Evolutionary conservation across 2,888 invertebrate species (phyloP), one percentile per base, ranked within the genome.

Genomic region (Caradrina kadenii): DNA sequence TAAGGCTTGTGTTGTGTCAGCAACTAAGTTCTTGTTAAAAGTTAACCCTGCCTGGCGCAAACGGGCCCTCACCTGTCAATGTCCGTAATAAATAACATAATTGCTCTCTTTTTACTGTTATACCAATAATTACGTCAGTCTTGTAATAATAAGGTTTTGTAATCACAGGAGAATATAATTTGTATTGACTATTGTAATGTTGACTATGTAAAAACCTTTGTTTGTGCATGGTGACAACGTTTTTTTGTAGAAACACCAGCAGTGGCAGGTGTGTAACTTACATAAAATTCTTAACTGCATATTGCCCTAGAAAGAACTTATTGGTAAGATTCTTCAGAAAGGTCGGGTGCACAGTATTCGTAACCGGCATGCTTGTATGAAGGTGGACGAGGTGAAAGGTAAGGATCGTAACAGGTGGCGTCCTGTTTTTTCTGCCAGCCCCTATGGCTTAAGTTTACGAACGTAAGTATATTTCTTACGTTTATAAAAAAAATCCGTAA

Each of bases 111-210:
- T 71, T 81, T 81, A n/a, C 26, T 21, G 42, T 31, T 35, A 17
- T 19, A 67, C 48, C 19, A 8, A 69, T 76, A 69, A 70, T 72
- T 59, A 75, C 55, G 52, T 63, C 45, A 65, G 17, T 45, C 56
- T 45, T 67, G 53, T 53, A 56, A 65, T 73, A 71, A 69, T 63
- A 63, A 49, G 26, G 62, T 80, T 52, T 71, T 67, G 74, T 26
- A 78, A 81, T 59, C 39, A 26, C 49, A 67, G 39, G 17, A 64
- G 19, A 61, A 65, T 62, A 49, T 58, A 52, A 67, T 66, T 81
- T 69, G 71, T 64, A 69, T 69, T 72, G 69, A 53, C 72, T 68
- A 81, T 76, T 81, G 80, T 81, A 63, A 52, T 64, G 77, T 63
- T 49, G 60, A 26, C 39, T 67, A 26, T 48, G 53, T n/a, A 78